phyloP scores from a whole-genome alignment of 2,888 invertebrate genomes.

The Drosophila greeni region DNA sequence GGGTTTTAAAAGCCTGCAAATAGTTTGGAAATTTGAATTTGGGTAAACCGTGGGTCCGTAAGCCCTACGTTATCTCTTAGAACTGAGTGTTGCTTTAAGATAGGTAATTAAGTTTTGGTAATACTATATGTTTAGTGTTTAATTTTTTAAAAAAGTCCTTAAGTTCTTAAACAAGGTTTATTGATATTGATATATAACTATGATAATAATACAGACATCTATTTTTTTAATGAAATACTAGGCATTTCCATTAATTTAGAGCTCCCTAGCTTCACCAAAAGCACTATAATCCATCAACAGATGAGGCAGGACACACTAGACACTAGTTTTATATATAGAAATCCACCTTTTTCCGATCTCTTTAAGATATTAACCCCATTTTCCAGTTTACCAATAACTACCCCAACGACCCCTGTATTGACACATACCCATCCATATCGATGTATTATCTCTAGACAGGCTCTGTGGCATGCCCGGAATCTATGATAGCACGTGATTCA shows the following conservation, averaged over 20 bases:
- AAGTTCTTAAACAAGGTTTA: neutral
- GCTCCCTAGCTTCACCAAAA: neutral
- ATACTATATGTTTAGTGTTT: too few species aligned
- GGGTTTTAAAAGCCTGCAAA: neutral
- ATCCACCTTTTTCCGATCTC: neutral
- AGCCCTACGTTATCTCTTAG: neutral
- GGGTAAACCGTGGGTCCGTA: neutral
- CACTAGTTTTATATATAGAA: too few species aligned
- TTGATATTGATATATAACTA: too few species aligned
- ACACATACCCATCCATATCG: constrained; percentile 9
- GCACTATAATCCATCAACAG: neutral
- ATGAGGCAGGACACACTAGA: neutral
- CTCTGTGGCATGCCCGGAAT: constrained; percentile 24
- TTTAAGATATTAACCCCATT: neutral
- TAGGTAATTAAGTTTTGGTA: neutral
- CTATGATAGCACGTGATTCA: constrained; percentile 33
- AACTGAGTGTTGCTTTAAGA: neutral
- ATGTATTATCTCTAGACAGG: constrained; percentile 2
- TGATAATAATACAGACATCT: too few species aligned
- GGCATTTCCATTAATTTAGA: neutral
- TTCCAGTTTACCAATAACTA: neutral
- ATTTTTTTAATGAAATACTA: neutral
- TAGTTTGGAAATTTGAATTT: neutral
- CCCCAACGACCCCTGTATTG: constrained; percentile 6
- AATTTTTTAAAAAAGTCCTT: too few species aligned